Evolutionary conservation across 2,888 invertebrate species (phyloP).

Genomic region (Spodoptera picta): DNA sequence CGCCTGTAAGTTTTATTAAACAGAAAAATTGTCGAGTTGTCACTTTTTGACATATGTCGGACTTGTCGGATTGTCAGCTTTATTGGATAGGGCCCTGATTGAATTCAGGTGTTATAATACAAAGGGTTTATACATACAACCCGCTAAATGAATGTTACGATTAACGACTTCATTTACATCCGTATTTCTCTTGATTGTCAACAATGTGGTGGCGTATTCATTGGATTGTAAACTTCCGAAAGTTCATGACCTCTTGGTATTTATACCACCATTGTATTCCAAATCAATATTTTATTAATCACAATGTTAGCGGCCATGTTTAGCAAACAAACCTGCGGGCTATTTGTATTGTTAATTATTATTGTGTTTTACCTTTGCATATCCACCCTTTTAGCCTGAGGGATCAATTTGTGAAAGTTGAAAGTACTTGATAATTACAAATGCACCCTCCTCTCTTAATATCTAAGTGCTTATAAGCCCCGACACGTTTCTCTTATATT

Average conservation of each 20-base stretch:
- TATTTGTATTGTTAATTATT: constrained; percentile 20
- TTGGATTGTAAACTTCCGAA: no score
- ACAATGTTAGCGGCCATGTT: neutral
- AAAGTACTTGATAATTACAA: constrained; percentile 45
- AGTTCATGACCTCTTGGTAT: no score
- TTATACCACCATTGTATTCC: no score
- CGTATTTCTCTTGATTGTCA: no score
- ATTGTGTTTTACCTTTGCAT: constrained; percentile 9
- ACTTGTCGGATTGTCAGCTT: no score
- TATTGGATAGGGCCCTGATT: neutral
- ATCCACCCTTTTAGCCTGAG: constrained; percentile 26
- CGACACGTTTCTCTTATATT: constrained; percentile 10
- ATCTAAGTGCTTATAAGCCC: constrained; percentile 37
- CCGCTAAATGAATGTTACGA: constrained; percentile 2
- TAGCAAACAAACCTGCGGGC: constrained; percentile 10
- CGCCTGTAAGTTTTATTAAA: no score
- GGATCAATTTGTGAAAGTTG: constrained; percentile 43
- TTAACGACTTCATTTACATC: no score
- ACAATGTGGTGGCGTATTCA: no score
- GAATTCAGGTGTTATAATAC: constrained; percentile 13
- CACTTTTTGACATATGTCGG: no score
- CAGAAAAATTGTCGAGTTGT: no score
- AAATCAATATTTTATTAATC: no score
- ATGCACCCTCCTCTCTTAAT: constrained; percentile 27
- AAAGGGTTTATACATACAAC: constrained; percentile 2